Evolutionary conservation across 1,140 invertebrate species (phyloP).

Genomic region (Bombyx mandarina): DNA sequence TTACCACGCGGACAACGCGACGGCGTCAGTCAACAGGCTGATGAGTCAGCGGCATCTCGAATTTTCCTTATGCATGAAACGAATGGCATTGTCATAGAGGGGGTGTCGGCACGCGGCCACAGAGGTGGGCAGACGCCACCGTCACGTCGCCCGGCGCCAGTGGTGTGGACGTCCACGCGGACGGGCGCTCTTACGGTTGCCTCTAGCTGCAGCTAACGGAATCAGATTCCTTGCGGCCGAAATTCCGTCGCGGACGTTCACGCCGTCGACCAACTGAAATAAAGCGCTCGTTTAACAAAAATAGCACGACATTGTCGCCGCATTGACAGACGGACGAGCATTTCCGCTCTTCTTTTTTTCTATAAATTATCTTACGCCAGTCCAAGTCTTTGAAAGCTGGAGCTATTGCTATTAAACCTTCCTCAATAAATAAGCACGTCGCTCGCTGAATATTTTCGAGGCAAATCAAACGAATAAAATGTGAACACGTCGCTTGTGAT

Average conservation of each 20-base stretch:
- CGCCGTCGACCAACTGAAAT: slow-evolving; percentile 63
- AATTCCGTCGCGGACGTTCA: slow-evolving; percentile 66
- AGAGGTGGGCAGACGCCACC: slow-evolving; percentile 20
- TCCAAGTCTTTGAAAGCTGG: too few species aligned
- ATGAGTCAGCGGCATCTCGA: slow-evolving; percentile 62
- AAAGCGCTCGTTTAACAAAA: slow-evolving; percentile 67
- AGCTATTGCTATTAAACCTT: too few species aligned
- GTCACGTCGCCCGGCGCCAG: slow-evolving; percentile 15
- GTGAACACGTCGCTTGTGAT: too few species aligned
- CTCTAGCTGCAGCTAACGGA: slow-evolving; percentile 52
- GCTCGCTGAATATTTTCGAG: too few species aligned
- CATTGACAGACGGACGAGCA: slow-evolving; percentile 58
- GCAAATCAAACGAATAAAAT: too few species aligned
- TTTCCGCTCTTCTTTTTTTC: slow-evolving; percentile 62
- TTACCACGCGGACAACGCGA: slow-evolving; percentile 12
- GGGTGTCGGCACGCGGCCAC: slow-evolving; percentile 25
- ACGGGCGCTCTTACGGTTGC: slow-evolving; percentile 3
- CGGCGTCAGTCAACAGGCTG: slow-evolving; percentile 30
- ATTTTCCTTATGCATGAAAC: slow-evolving; percentile 59
- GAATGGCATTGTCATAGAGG: slow-evolving; percentile 35
- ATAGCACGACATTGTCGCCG: slow-evolving; percentile 63
- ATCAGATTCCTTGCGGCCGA: slow-evolving; percentile 50
- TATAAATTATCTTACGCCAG: slow-evolving; percentile 8
- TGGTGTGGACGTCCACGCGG: slow-evolving; percentile 22
- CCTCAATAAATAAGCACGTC: too few species aligned